Conservation (phyloP, 2,888 invertebrate genomes). For the Mesorhabditis belari region DNA sequence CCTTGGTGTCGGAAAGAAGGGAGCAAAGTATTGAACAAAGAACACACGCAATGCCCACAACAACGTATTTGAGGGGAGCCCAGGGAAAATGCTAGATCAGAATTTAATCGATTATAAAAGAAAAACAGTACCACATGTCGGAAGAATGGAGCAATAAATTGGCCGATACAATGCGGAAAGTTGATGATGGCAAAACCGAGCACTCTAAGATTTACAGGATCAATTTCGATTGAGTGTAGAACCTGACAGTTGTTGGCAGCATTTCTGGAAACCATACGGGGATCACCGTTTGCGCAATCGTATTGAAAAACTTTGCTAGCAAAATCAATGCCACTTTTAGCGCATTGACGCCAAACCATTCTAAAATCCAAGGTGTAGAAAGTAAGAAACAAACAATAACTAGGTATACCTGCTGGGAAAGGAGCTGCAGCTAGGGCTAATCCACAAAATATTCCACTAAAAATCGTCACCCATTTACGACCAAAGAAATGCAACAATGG, state of each 20-base stretch:
- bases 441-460: neutral
- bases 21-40: neutral
- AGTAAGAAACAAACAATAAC: no score
- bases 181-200: conserved; percentile 10
- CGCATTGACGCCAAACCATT: no score
- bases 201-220: neutral
- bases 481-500: neutral
- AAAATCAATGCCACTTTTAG: neutral
- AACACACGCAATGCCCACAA: neutral
- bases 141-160: conserved; percentile 9
- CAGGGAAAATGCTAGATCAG: neutral
- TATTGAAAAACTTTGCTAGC: neutral
- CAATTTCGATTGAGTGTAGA: no score
- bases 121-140: conserved; percentile 7
- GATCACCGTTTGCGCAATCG: neutral
- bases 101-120: neutral
- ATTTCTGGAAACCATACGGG: neutral
- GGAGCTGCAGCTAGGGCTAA: neutral
- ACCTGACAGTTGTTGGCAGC: neutral
- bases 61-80: neutral
- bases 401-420: neutral
- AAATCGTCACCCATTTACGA: neutral
- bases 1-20: neutral
- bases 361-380: no score
- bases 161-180: conserved; percentile 11